A percentile compares a stretch with the other conserved stretches of the same genome.
Evolutionary conservation across 2,797 vertebrate species (phyloP).

Genomic region (Acrossocheilus wenchowensis): DNA sequence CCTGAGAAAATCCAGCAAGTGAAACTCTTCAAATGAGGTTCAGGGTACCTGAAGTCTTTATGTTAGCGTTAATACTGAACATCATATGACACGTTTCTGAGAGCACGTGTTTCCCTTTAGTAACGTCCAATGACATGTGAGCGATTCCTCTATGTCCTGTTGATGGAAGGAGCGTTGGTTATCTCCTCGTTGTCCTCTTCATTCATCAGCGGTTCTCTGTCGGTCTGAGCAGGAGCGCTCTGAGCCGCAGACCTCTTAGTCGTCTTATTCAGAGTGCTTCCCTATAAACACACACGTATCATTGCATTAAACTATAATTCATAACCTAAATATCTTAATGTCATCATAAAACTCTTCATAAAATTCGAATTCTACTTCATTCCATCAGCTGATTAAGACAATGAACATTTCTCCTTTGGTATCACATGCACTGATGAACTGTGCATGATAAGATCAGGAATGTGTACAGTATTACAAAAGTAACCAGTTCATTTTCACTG

Average conservation of each 20-base stretch:
- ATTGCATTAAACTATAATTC: not conserved
- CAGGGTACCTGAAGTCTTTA: not conserved
- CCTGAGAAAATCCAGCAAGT: not conserved
- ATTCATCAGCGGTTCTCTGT: constrained; percentile 70
- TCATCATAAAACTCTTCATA: not conserved
- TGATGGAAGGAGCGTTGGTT: constrained; percentile 27
- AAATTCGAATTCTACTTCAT: not conserved
- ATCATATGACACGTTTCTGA: constrained; percentile 14
- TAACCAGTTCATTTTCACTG: not conserved
- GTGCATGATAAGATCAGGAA: not conserved
- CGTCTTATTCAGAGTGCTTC: constrained; percentile 80
- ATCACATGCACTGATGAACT: no score
- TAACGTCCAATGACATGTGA: not conserved
- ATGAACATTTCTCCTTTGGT: not conserved
- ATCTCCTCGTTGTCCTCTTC: constrained; percentile 42
- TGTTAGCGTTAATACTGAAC: constrained; percentile 18
- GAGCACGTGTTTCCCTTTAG: constrained; percentile 18
- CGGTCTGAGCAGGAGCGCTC: constrained; percentile 41
- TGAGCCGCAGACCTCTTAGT: constrained; percentile 71
- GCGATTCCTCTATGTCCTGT: constrained; percentile 10
- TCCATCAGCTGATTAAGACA: not conserved
- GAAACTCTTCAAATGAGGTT: not conserved
- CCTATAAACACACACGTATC: constrained; percentile 68
- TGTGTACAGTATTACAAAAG: not conserved
- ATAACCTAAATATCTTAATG: not conserved